Conservation (phyloP, 2,888 invertebrate species). For the Heteropelma amictum region DNA sequence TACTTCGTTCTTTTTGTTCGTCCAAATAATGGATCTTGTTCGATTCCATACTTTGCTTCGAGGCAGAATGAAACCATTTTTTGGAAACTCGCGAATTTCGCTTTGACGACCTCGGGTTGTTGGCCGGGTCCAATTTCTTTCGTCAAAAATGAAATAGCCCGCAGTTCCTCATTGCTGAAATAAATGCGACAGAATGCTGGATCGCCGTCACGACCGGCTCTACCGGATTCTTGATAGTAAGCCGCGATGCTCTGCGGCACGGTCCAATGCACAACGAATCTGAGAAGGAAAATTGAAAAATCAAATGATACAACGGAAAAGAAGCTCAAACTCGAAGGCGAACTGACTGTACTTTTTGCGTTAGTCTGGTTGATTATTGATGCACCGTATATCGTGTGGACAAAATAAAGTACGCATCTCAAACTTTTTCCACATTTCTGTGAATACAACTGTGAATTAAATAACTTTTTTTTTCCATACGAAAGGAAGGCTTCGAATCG, state of each 20-base stretch:
- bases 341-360: too few relatives aligned
- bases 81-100: conserved; percentile 86
- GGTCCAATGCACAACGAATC: conserved; percentile 98
- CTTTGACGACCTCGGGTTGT: conserved; percentile 64
- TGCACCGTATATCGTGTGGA: too few relatives aligned
- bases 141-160: conserved; percentile 69
- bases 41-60: conserved; percentile 82
- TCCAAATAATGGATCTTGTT: not conserved
- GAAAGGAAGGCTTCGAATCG: too few relatives aligned
- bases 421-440: too few relatives aligned
- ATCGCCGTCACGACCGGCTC: conserved; percentile 97
- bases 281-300: too few relatives aligned
- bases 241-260: conserved; percentile 96
- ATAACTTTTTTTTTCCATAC: too few relatives aligned
- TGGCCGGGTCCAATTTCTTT: conserved; percentile 63
- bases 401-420: too few relatives aligned
- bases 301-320: too few relatives aligned
- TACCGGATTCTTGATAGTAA: conserved; percentile 97
- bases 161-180: conserved; percentile 78
- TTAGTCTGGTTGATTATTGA: too few relatives aligned
- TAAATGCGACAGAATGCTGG: conserved; percentile 94
- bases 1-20: not conserved
- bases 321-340: too few relatives aligned
- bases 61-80: conserved; percentile 93
- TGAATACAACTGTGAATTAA: too few relatives aligned